These are phyloP conservation scores for Pseudeuparius sepicola DNA, from an alignment of 2,888 invertebrate species.

Conservation along the genomic window DNA sequence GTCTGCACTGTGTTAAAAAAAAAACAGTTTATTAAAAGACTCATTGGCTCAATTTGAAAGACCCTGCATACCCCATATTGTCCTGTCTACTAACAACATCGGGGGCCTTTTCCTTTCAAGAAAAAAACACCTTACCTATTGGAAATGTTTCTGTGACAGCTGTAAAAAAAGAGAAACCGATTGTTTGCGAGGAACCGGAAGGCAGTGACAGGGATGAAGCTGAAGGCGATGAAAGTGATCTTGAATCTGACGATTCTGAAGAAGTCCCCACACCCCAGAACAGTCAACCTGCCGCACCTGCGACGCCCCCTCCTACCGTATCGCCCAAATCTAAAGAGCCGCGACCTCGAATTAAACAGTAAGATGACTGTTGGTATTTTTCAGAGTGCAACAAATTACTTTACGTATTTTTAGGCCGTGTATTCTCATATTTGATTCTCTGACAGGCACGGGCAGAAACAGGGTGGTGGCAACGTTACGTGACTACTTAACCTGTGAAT, in stretches of 20 bases:
- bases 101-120: too few relatives aligned
- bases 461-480: constrained; percentile 82
- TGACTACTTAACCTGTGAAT: constrained; percentile 84
- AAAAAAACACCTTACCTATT: too few relatives aligned
- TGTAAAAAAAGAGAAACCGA: constrained; percentile 37
- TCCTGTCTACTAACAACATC: too few relatives aligned
- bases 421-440: constrained; percentile 91
- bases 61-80: too few relatives aligned
- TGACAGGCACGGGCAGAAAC: constrained; percentile 65
- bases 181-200: constrained; percentile 59
- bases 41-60: too few relatives aligned
- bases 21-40: too few relatives aligned
- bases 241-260: constrained; percentile 43
- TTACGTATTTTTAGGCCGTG: constrained; percentile 62
- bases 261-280: constrained; percentile 32
- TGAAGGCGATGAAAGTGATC: constrained; percentile 67
- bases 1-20: too few relatives aligned
- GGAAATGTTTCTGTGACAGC: constrained; percentile 46
- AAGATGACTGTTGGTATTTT: constrained; percentile 35
- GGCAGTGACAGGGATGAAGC: constrained; percentile 58
- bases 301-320: constrained; percentile 9
- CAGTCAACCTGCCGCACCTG: constrained; percentile 8
- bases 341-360: constrained; percentile 55
- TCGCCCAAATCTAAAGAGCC: constrained; percentile 20
- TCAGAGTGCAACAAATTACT: constrained; percentile 17